phyloP scores from a whole-genome alignment of 1,140 invertebrate genomes.

The Scaptomyza montana region DNA sequence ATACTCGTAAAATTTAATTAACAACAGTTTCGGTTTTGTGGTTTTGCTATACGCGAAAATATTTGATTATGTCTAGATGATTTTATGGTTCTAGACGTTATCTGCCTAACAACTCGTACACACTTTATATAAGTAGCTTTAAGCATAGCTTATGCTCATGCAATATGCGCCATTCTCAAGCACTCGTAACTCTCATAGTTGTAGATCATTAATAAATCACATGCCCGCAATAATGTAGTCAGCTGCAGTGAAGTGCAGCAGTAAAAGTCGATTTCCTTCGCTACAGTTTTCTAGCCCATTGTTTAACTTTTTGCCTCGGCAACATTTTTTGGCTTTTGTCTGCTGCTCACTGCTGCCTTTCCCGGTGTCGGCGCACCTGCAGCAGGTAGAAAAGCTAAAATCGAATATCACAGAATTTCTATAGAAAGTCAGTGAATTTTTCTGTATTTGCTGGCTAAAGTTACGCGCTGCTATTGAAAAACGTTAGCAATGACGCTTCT shows the following conservation, averaged over 20 bases:
- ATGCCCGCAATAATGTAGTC: constrained; percentile 29
- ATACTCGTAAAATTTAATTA: no score
- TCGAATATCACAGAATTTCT: constrained; percentile 23
- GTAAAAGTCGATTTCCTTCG: constrained; percentile 11
- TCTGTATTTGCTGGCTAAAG: constrained; percentile 14
- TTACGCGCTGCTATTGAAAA: constrained; percentile 7
- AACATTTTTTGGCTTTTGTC: constrained; percentile 19
- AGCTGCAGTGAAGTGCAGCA: neutral
- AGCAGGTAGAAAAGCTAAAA: constrained; percentile 14
- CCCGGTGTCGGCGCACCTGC: neutral
- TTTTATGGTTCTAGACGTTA: no score
- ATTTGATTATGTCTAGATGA: no score
- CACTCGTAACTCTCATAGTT: neutral
- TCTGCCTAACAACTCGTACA: no score
- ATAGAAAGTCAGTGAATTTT: constrained; percentile 15
- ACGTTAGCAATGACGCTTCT: neutral
- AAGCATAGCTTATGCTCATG: neutral
- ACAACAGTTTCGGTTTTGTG: no score
- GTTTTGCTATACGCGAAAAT: no score
- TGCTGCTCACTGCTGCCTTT: constrained; percentile 2
- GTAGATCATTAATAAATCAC: constrained; percentile 38
- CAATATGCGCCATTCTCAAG: constrained; percentile 1
- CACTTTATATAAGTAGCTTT: neutral
- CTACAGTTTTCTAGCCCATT: constrained; percentile 25
- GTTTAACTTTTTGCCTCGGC: constrained; percentile 21